A percentile compares a stretch with the other conserved stretches of the same genome.
Conservation (phyloP, 2,113 vertebrate species). For the Stictonetta naevosa region DNA sequence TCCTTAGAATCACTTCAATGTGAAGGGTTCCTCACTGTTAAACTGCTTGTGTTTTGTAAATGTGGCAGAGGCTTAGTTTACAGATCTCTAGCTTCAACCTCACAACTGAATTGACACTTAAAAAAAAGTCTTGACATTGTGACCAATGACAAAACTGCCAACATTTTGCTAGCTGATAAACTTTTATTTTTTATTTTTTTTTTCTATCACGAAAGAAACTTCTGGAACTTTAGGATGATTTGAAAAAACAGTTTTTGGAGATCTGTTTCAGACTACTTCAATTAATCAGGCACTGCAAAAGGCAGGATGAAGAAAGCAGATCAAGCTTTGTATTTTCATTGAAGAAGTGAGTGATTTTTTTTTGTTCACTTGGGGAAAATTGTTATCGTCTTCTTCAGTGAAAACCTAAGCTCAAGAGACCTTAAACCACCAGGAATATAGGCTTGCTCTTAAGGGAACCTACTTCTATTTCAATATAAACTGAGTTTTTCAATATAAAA, state of each 20-base stretch:
- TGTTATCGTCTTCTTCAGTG: background rate
- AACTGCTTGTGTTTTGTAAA: background rate
- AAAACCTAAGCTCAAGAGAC: background rate
- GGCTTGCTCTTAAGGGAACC: background rate
- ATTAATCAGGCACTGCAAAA: background rate
- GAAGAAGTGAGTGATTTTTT: background rate
- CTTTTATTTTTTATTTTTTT: background rate
- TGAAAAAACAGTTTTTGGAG: background rate
- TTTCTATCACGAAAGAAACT: background rate
- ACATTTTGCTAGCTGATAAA: background rate
- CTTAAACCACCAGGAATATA: background rate
- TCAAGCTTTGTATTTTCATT: background rate
- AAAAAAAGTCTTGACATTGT: background rate
- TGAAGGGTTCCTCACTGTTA: background rate
- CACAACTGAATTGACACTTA: background rate
- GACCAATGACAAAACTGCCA: background rate
- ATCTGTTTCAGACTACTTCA: background rate
- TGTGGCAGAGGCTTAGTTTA: background rate
- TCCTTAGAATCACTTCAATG: background rate
- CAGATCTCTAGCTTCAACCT: background rate
- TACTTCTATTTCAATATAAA: background rate
- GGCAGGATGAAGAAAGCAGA: background rate
- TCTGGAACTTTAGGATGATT: background rate
- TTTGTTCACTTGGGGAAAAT: background rate
- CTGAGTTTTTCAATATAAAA: background rate